These are phyloP conservation scores for Paramuricea clavata DNA, from an alignment of 92 coral and sea anemone species.

Conservation along the genomic window DNA sequence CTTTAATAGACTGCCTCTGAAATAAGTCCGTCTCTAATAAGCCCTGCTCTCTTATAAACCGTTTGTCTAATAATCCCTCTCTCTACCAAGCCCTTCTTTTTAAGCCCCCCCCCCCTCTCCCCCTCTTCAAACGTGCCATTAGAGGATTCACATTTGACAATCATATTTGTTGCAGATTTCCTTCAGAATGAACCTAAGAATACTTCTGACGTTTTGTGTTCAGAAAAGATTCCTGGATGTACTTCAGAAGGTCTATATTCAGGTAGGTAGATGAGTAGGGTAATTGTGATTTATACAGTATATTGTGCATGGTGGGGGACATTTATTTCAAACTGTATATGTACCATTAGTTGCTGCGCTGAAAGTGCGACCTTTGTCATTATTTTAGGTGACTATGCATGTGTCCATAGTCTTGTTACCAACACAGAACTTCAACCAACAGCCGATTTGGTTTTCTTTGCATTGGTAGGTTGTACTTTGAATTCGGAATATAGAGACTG, in stretches of 20 bases:
- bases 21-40: neutral
- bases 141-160: neutral
- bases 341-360: neutral
- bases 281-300: too few relatives aligned
- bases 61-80: neutral
- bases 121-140: too few relatives aligned
- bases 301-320: too few relatives aligned
- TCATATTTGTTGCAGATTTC: constrained; percentile 10
- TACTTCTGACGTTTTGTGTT: constrained; percentile 3
- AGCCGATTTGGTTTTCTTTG: constrained; percentile 86
- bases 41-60: too few relatives aligned
- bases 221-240: constrained; percentile 66
- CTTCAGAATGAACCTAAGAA: neutral
- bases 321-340: neutral
- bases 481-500: too few relatives aligned
- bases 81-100: neutral
- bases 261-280: too few relatives aligned
- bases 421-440: constrained; percentile 91
- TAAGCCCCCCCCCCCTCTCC: too few relatives aligned
- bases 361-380: neutral
- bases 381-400: constrained; percentile 81
- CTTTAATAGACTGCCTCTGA: neutral
- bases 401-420: constrained; percentile 93
- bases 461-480: constrained; percentile 71
- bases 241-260: constrained; percentile 66